These are phyloP conservation scores for Prorops nasuta DNA, from an alignment of 1,140 invertebrate species.

Conservation along the genomic window DNA sequence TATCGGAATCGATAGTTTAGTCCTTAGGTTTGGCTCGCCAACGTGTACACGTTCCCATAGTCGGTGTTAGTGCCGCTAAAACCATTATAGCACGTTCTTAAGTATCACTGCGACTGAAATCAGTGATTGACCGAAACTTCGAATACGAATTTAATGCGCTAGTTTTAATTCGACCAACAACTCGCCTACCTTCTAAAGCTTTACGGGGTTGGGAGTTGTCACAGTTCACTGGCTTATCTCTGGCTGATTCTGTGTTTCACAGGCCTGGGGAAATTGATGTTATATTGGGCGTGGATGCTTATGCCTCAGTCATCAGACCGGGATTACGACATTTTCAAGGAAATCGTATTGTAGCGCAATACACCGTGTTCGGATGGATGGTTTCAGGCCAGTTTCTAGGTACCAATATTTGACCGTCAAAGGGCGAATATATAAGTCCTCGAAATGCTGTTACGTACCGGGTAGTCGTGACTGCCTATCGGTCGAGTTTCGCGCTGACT, in stretches of 20 bases:
- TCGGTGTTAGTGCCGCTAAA: neutral
- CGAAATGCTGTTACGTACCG: no score
- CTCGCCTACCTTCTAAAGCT: neutral
- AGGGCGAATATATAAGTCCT: no score
- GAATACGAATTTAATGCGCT: neutral
- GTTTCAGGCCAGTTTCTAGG: neutral
- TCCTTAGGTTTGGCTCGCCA: neutral
- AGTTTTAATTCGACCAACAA: neutral
- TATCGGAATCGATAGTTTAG: neutral
- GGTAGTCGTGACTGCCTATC: no score
- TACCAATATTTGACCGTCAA: no score
- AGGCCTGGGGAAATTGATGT: neutral
- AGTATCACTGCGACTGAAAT: no score
- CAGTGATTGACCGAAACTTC: neutral
- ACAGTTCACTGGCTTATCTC: neutral
- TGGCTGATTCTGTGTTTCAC: neutral
- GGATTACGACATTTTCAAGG: neutral
- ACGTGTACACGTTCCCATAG: neutral
- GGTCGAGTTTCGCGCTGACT: no score
- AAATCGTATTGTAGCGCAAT: neutral
- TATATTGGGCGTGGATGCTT: neutral
- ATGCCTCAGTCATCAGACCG: neutral
- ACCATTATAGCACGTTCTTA: neutral
- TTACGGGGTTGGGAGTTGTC: neutral
- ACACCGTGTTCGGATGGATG: neutral